Evolutionary conservation across 1,140 invertebrate genomes (phyloP).

Genomic region (Chironomus striatipennis): DNA sequence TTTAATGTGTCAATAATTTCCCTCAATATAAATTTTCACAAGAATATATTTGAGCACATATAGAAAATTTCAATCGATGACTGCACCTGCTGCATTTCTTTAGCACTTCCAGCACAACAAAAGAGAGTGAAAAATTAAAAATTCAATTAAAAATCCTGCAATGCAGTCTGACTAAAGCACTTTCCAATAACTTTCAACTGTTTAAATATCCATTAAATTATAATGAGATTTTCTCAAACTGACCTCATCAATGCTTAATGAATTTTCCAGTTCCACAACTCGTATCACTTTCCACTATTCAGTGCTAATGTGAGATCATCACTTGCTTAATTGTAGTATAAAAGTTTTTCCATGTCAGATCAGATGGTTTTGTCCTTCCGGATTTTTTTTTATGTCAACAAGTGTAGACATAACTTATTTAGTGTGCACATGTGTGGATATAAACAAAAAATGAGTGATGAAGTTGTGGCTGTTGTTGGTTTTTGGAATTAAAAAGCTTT

Average conservation of each 20-base stretch:
- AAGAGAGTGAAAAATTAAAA: background rate
- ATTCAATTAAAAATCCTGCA: slow-evolving; percentile 8
- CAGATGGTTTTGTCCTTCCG: background rate
- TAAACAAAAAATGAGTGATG: too few species aligned
- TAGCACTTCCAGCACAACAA: background rate
- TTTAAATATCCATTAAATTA: background rate
- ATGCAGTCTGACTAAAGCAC: background rate
- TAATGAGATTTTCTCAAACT: background rate
- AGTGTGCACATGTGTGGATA: too few species aligned
- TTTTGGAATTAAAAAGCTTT: too few species aligned
- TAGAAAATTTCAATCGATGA: background rate
- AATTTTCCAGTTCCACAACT: too few species aligned
- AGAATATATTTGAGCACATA: background rate
- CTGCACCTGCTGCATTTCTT: background rate
- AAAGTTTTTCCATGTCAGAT: too few species aligned
- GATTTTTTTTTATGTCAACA: background rate
- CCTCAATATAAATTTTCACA: background rate
- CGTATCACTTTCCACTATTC: too few species aligned
- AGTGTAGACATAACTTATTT: background rate
- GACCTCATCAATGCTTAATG: too few species aligned
- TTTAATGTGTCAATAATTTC: slow-evolving; percentile 8
- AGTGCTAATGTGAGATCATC: too few species aligned
- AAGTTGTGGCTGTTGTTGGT: too few species aligned
- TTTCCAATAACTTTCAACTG: background rate
- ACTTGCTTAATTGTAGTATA: too few species aligned